phyloP scores from a whole-genome alignment of 2,113 vertebrate species.

The Dicrurus megarhynchus region DNA sequence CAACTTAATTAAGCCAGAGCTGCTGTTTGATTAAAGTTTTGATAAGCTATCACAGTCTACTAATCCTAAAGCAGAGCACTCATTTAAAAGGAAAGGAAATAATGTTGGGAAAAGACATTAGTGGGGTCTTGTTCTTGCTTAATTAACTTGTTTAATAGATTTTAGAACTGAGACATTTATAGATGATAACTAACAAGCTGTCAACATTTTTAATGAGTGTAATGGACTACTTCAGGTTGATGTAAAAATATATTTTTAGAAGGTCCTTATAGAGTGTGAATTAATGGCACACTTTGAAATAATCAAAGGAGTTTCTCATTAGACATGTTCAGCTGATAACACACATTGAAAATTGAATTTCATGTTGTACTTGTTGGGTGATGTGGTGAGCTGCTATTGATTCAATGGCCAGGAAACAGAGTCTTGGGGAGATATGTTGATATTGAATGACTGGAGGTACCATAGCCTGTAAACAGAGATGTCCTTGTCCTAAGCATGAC shows the following conservation, averaged over 20 bases:
- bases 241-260: background rate
- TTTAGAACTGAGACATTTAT: background rate
- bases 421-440: background rate
- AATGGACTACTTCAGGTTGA: background rate
- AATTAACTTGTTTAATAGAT: slow-evolving; percentile 26
- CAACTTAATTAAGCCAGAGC: slow-evolving; percentile 12
- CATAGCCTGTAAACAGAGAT: background rate
- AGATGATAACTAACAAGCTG: background rate
- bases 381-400: background rate
- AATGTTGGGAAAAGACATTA: background rate
- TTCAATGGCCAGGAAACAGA: background rate
- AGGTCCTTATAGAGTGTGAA: background rate
- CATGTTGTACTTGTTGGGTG: background rate
- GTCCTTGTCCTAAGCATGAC: background rate
- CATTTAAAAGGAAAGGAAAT: slow-evolving; percentile 7
- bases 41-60: slow-evolving; percentile 1
- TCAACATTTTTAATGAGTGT: background rate
- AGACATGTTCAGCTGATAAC: background rate
- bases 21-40: slow-evolving; percentile 38
- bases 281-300: background rate
- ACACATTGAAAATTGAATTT: background rate
- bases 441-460: background rate
- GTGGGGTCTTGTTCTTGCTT: background rate
- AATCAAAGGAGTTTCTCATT: background rate
- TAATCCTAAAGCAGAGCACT: background rate